Percentiles rank a stretch among this genome's conserved stretches.
phyloP scores from a whole-genome alignment of 2,888 invertebrate genomes.

The Tetranychus piercei region DNA sequence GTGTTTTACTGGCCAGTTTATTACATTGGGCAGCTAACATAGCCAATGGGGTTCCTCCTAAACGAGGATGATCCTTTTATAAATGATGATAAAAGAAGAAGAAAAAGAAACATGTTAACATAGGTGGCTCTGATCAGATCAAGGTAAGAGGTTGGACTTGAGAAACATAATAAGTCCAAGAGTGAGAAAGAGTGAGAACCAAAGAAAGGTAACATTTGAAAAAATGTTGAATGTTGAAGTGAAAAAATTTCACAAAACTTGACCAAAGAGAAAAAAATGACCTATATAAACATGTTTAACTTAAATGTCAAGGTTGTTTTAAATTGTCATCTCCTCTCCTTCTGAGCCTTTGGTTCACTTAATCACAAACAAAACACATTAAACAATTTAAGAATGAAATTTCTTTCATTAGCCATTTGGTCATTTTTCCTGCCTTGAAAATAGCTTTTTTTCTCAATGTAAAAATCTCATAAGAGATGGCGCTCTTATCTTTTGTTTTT shows the following conservation, averaged over 20 bases:
- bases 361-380: too few relatives aligned
- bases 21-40: slow-evolving; percentile 96
- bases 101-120: background rate
- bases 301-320: slow-evolving; percentile 8
- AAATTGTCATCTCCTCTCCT: background rate
- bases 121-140: background rate
- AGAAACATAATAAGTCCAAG: background rate
- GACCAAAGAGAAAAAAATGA: background rate
- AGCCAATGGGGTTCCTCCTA: slow-evolving; percentile 48
- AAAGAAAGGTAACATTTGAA: background rate
- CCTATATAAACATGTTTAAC: background rate
- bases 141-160: background rate
- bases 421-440: too few relatives aligned
- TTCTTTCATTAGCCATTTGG: too few relatives aligned
- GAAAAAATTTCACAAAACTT: background rate
- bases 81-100: background rate
- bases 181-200: background rate
- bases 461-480: background rate
- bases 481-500: background rate
- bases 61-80: background rate
- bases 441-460: too few relatives aligned
- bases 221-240: background rate
- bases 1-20: slow-evolving; percentile 82
- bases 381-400: too few relatives aligned
- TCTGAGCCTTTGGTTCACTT: too few relatives aligned